A percentile compares a stretch with the other conserved stretches of the same genome.
These are phyloP conservation scores for Ctenoplectra terminalis DNA, from an alignment of 1,140 invertebrate genomes.

Conservation along the genomic window DNA sequence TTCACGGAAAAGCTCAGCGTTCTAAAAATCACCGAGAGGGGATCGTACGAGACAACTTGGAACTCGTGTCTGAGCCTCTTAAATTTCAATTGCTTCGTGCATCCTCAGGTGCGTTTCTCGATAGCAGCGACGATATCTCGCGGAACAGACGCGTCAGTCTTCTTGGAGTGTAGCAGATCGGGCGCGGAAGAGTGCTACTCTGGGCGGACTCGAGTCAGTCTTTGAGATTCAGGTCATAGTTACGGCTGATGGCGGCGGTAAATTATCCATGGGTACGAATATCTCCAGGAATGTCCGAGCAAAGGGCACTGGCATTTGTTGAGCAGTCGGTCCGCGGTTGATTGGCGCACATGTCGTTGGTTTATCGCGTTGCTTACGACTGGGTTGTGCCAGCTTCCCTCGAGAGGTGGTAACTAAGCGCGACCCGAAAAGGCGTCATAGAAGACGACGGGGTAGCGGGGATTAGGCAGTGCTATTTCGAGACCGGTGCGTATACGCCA, in stretches of 20 bases:
- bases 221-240: constrained; percentile 56
- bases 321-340: constrained; percentile 45
- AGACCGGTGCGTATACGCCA: constrained; percentile 56
- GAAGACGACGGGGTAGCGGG: constrained; percentile 67
- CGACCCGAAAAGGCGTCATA: constrained; percentile 76
- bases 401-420: constrained; percentile 69
- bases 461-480: constrained; percentile 69
- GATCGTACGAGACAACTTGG: background rate
- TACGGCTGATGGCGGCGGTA: background rate
- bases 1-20: background rate
- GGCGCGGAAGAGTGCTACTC: background rate
- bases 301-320: constrained; percentile 18
- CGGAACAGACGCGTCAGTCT: constrained; percentile 50
- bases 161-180: constrained; percentile 18
- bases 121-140: background rate
- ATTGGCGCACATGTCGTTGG: constrained; percentile 66
- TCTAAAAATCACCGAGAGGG: background rate
- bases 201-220: constrained; percentile 55
- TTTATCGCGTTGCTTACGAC: constrained; percentile 69
- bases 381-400: constrained; percentile 63
- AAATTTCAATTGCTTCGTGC: background rate
- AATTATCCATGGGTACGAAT: constrained; percentile 43
- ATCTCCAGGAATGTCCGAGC: constrained; percentile 44
- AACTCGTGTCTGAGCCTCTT: background rate
- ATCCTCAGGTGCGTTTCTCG: background rate